Evolutionary conservation across 2,113 vertebrate species (phyloP).

Genomic region (Aramus guarauna): DNA sequence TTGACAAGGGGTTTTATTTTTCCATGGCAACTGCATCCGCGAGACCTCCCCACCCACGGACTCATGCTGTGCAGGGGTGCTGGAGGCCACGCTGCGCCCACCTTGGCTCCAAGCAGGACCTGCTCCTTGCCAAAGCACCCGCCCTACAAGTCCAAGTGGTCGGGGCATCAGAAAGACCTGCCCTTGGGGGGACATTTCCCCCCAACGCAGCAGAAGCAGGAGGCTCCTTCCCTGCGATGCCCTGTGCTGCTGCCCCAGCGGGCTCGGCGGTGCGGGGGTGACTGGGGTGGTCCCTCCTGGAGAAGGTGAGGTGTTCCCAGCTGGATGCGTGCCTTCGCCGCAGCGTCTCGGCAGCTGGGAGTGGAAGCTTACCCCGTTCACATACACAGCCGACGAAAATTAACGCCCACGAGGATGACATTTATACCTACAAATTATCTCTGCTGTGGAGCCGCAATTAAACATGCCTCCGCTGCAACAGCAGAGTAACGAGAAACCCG

Average conservation of each 20-base stretch:
- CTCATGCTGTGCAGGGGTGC: not conserved
- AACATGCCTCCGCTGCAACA: not conserved
- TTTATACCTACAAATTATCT: slow-evolving; percentile 15
- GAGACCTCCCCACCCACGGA: not conserved
- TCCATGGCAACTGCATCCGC: not conserved
- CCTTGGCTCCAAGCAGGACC: not conserved
- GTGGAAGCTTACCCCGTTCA: not conserved
- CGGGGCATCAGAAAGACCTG: rapidly evolving
- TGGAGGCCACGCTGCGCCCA: not conserved
- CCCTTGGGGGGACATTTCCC: not conserved
- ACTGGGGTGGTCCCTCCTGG: not conserved
- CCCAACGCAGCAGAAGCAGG: not conserved
- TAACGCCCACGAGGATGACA: not conserved
- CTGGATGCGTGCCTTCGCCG: not conserved
- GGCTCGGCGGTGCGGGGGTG: rapidly evolving
- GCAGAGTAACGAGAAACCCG: not conserved
- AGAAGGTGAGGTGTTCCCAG: not conserved
- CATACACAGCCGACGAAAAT: not conserved
- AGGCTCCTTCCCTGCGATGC: not conserved
- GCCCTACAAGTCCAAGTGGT: not conserved
- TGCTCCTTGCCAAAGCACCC: not conserved
- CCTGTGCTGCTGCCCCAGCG: not conserved
- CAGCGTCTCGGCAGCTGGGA: not conserved
- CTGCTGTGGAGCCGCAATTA: not conserved
- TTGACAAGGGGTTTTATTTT: not conserved